Conservation (phyloP, 1,140 invertebrate species). For the Leptinotarsa undecemlineata region DNA sequence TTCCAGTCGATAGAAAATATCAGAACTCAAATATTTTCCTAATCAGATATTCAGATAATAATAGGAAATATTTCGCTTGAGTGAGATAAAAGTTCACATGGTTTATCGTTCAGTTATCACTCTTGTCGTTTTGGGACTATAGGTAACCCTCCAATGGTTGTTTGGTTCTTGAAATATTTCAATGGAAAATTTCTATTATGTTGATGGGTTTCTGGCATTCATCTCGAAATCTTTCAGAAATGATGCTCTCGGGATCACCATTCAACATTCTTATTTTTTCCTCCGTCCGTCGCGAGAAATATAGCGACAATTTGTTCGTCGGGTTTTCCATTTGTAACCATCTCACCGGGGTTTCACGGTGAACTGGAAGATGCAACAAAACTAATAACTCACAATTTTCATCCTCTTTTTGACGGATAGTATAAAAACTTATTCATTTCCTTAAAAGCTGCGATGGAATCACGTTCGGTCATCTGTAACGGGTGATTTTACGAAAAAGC, state of each 20-base stretch:
- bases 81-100: too few relatives aligned
- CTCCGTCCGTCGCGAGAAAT: not conserved
- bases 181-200: too few relatives aligned
- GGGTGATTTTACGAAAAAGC: not conserved
- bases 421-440: slow-evolving; percentile 14
- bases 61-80: too few relatives aligned
- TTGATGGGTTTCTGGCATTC: too few relatives aligned
- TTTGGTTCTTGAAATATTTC: too few relatives aligned
- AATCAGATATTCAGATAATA: too few relatives aligned
- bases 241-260: not conserved
- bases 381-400: slow-evolving; percentile 11
- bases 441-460: slow-evolving; percentile 16
- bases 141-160: too few relatives aligned
- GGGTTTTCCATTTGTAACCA: slow-evolving; percentile 5
- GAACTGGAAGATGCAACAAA: slow-evolving; percentile 8
- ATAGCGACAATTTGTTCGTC: slow-evolving; percentile 1
- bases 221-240: too few relatives aligned
- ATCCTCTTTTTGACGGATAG: slow-evolving; percentile 7
- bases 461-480: slow-evolving; percentile 16
- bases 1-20: too few relatives aligned
- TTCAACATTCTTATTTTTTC: not conserved
- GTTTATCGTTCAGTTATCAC: too few relatives aligned
- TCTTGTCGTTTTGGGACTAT: too few relatives aligned
- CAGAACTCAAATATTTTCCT: too few relatives aligned
- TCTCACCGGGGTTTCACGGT: not conserved